Base-by-base conservation (phyloP, 1,140 invertebrate genomes). In the Cherax quadricarinatus region DNA sequence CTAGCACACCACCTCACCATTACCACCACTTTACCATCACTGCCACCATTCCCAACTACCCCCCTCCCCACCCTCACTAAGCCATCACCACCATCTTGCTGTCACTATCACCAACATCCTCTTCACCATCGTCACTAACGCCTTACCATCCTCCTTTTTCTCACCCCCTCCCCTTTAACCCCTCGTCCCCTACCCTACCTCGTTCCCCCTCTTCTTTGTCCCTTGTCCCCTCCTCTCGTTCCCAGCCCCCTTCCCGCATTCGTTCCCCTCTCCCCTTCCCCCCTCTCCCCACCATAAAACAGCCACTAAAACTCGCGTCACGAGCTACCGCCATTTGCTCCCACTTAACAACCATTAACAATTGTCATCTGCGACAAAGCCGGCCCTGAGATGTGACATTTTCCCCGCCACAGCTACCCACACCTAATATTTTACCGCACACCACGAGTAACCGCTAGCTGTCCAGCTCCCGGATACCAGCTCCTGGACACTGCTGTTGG, bases 271-370 rank as follows among this genome's bases (percentile, higher is more conserved):
- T 24, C 51, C 41, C 48, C 83, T 10, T 2, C 53, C 24, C 21
- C 3, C 9, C 83, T 1, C 62, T 14, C 24, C 24, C n/a, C 57
- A 41, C 51, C 1, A 75, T n/a, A 73, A 88, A 73, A 80, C 60
- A 62, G 16, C 78, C 75, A 48, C 57, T 89, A 70, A 84, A 75
- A 90, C 80, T 84, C 88, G 41, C n/a, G 88, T 90, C 88, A 90
- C 88, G 88, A 75, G 12, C 62, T 30, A 51, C 81, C 41, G 49
- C 88, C 88, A 90, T 90, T 90, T 90, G 82, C 88, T 84, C 41
- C n/a, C 88, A 90, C 88, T 90, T 90, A 84, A 81, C 88, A 84
- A 51, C 86, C 88, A 90, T 90, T 90, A 90, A 90, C 88, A 62
- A 75, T 90, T 84, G 88, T 90, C 88, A 90, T 84, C 88, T 41